phyloP scores from a whole-genome alignment of 2,113 vertebrate species.

The Hippocampus barbouri region DNA sequence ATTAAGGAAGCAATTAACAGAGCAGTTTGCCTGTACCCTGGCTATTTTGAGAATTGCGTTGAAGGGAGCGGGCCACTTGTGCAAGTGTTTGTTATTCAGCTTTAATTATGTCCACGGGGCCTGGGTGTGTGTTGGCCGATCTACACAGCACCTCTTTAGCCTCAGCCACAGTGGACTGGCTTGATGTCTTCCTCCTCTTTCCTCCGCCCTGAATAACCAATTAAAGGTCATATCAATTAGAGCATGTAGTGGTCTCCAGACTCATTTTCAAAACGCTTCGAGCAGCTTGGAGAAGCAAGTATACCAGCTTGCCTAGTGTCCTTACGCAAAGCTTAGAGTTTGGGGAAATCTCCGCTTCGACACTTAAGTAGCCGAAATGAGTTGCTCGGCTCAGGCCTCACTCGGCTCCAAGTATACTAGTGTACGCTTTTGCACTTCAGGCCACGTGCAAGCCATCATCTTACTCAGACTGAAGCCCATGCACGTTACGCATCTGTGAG shows the following conservation, averaged over 20 bases:
- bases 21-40: no score
- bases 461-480: constrained; percentile 20
- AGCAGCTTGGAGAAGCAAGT: constrained; percentile 50
- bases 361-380: constrained; percentile 16
- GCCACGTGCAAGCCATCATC: not conserved
- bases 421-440: not conserved
- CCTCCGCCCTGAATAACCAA: constrained; percentile 74
- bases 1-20: constrained; percentile 48
- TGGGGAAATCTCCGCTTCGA: constrained; percentile 13
- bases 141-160: constrained; percentile 68
- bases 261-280: constrained; percentile 73
- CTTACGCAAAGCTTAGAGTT: constrained; percentile 29
- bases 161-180: constrained; percentile 70
- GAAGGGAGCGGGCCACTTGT: constrained; percentile 59
- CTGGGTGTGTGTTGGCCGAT: constrained; percentile 68
- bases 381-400: constrained; percentile 12
- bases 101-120: constrained; percentile 80
- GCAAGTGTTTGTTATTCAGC: constrained; percentile 77
- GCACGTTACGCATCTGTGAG: not conserved
- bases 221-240: constrained; percentile 83
- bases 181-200: constrained; percentile 75
- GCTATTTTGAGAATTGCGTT: constrained; percentile 21
- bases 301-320: constrained; percentile 43
- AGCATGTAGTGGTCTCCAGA: constrained; percentile 75
- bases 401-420: not conserved